Percentiles rank a stretch among this genome's conserved stretches.
Conservation (phyloP, 2,113 vertebrate species). For the Genyomyrus donnyi region DNA sequence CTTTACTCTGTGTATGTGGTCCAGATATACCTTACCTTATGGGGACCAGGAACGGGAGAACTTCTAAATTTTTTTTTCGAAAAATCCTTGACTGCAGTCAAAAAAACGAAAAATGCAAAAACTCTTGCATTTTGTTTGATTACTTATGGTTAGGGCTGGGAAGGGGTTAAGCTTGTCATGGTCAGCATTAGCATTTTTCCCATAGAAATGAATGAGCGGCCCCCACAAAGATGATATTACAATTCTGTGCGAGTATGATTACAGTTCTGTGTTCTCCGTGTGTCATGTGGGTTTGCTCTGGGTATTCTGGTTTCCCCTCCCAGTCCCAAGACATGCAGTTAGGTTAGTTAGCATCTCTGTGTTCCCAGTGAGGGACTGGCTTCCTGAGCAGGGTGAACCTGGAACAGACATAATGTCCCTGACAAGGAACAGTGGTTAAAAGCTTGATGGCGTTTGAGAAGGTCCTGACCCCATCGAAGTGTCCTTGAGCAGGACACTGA, state of each 20-base stretch:
- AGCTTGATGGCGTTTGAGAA: neutral
- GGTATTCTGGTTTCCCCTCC: neutral
- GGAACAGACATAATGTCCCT: neutral
- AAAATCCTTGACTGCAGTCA: no score
- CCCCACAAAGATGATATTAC: no score
- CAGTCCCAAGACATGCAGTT: neutral
- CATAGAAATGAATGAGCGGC: no score
- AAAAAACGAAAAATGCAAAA: no score
- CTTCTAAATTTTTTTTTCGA: no score
- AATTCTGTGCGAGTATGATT: neutral
- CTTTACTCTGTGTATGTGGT: neutral
- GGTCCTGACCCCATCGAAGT: neutral
- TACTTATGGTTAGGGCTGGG: no score
- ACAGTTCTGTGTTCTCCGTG: neutral
- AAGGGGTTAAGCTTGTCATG: no score
- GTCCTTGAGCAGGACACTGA: no score
- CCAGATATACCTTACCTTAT: no score
- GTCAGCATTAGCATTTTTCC: no score
- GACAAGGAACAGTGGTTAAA: neutral
- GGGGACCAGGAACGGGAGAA: no score
- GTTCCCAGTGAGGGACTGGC: neutral
- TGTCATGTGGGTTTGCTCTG: neutral
- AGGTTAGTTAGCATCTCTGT: neutral
- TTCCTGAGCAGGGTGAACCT: neutral
- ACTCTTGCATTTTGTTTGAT: no score